A percentile compares a stretch with the other conserved stretches of the same genome.
phyloP scores from a whole-genome alignment of 2,888 invertebrate species.

The Ceriagrion tenellum region DNA sequence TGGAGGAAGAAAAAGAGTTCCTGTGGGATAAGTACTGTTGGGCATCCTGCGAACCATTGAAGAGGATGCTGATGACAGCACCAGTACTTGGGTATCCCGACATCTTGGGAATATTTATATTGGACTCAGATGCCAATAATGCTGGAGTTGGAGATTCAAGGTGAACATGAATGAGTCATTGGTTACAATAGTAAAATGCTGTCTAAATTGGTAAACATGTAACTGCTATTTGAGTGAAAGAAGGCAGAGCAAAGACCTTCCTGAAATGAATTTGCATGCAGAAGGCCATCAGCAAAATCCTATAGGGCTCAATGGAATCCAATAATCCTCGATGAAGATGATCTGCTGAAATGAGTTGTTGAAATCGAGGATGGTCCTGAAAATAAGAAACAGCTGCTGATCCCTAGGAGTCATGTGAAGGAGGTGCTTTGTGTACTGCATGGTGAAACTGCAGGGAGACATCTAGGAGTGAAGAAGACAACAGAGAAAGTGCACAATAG shows the following conservation, averaged over 20 bases:
- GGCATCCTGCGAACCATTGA: neutral
- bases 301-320: neutral
- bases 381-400: conserved; percentile 67
- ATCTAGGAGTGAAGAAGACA: conserved; percentile 73
- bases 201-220: conserved; percentile 70
- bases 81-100: neutral
- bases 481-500: conserved; percentile 70
- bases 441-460: conserved; percentile 72
- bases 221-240: neutral
- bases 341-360: neutral
- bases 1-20: neutral
- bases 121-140: neutral
- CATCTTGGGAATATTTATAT: neutral
- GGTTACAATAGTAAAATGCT: conserved; percentile 72
- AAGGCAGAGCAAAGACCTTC: neutral
- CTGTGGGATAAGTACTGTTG: neutral
- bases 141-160: conserved; percentile 64
- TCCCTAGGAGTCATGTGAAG: conserved; percentile 69
- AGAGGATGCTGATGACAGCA: neutral
- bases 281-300: neutral
- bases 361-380: neutral
- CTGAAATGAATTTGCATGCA: neutral
- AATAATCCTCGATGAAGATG: neutral
- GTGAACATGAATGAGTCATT: conserved; percentile 72
- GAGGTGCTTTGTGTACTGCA: conserved; percentile 71